Evolutionary conservation across 2,797 vertebrate genomes (phyloP), one percentile per base, ranked within the genome.

Genomic region (Benthosema pterotum): DNA sequence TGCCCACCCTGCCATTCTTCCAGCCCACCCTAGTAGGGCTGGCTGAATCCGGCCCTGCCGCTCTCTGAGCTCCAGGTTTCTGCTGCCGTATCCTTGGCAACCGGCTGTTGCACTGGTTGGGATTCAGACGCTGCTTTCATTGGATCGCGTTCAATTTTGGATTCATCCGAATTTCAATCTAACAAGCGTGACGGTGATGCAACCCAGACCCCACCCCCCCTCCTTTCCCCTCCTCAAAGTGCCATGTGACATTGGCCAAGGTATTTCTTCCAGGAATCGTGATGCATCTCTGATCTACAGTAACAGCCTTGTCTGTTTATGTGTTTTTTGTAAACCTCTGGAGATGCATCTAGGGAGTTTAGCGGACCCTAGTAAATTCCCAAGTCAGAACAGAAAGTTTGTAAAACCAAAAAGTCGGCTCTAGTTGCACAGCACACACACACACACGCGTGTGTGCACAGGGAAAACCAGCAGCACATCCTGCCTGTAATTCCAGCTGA

Each of bases 191-290:
- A 58, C 15, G 52, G 42, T 11, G 51, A 6, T 14, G 51, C 15
- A 46, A 47, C 52, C 32, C 32, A 38, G 32, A 1, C 32, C 6
- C 32, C 32, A 1, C 22, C 0, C 32, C 8, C 8, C 32, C 22
- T 5, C 22, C 22, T 4, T 4, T 4, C 22, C 22, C 22, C 22
- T 4, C 13, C 60, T 50, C 28, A 28, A 70, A 53, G 55, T 58
- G 53, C 50, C 18, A 17, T n/a, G 17, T 55, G 63, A 77, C 2
- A 32, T 71, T 50, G 69, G 57, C 17, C 3, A 5, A 42, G 51
- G 22, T 0, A 16, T 72, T 62, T 38, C 47, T 60, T 72, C 65
- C 42, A 66, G 78, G 65, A 74, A 80, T 80, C 2, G 22, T 25
- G 32, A 38, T 8, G 7, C 2, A 9, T 38, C 7, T 38, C 32